Evolutionary conservation across 2,797 vertebrate species (phyloP).

Genomic region (Pogonophryne albipinna): DNA sequence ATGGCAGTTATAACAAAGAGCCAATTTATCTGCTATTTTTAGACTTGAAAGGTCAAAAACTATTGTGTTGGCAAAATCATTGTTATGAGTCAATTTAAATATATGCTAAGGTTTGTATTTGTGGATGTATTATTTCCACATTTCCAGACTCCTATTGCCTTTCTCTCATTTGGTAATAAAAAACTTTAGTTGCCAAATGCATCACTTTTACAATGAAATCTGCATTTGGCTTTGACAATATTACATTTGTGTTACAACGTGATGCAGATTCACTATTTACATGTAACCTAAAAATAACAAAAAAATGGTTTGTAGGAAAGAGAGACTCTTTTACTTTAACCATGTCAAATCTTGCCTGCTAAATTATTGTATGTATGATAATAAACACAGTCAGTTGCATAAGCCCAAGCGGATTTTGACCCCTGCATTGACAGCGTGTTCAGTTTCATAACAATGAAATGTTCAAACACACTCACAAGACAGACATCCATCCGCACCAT

Average conservation of each 20-base stretch:
- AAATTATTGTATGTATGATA: conserved; percentile 22
- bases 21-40: conserved; percentile 31
- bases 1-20: background rate
- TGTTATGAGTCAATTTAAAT: background rate
- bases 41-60: conserved; percentile 7
- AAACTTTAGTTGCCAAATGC: background rate
- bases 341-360: background rate
- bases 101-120: background rate
- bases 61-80: background rate
- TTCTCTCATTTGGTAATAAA: background rate
- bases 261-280: no score
- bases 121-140: background rate
- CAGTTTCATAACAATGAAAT: conserved; percentile 48
- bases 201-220: background rate
- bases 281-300: no score
- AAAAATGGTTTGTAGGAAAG: background rate
- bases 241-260: background rate
- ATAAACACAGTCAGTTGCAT: conserved; percentile 61
- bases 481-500: conserved; percentile 9
- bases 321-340: background rate
- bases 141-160: background rate
- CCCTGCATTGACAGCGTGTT: conserved; percentile 56
- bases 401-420: conserved; percentile 62
- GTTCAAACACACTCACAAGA: conserved; percentile 14
- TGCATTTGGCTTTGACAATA: background rate